These are phyloP conservation scores for Melanotaenia trifasciata DNA, from an alignment of 2,797 vertebrate species.

Conservation along the genomic window DNA sequence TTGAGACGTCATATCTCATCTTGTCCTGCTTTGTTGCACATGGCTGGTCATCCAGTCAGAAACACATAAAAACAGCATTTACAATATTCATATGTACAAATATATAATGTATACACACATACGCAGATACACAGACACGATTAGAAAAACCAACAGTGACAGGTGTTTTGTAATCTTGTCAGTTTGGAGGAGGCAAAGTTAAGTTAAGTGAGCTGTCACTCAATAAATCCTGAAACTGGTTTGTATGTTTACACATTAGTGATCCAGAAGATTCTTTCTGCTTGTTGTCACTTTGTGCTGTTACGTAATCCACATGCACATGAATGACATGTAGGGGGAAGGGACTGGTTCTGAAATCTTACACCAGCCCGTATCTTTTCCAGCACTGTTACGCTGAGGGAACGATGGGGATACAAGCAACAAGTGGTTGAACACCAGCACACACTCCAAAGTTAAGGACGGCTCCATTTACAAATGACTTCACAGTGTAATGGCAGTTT, in stretches of 20 bases:
- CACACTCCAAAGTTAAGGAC: slow-evolving; percentile 14
- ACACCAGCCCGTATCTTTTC: not conserved
- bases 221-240: not conserved
- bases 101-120: slow-evolving; percentile 67
- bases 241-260: not conserved
- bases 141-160: slow-evolving; percentile 42
- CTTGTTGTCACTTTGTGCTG: not conserved
- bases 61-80: slow-evolving; percentile 78
- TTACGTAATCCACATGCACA: not conserved
- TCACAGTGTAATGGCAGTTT: slow-evolving; percentile 81
- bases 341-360: not conserved
- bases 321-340: not conserved
- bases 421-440: slow-evolving; percentile 16
- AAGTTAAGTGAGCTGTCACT: slow-evolving; percentile 17
- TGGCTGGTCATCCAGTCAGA: slow-evolving; percentile 55
- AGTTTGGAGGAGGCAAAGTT: slow-evolving; percentile 11
- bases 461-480: slow-evolving; percentile 39
- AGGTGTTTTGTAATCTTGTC: slow-evolving; percentile 3
- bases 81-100: slow-evolving; percentile 84
- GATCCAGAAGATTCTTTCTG: not conserved
- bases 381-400: slow-evolving; percentile 9
- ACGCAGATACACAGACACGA: slow-evolving; percentile 39
- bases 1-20: not conserved
- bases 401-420: slow-evolving; percentile 7
- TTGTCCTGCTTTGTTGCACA: slow-evolving; percentile 10